Evolutionary conservation across 2,797 vertebrate species (phyloP).

Genomic region (Enteromius fasciolatus): DNA sequence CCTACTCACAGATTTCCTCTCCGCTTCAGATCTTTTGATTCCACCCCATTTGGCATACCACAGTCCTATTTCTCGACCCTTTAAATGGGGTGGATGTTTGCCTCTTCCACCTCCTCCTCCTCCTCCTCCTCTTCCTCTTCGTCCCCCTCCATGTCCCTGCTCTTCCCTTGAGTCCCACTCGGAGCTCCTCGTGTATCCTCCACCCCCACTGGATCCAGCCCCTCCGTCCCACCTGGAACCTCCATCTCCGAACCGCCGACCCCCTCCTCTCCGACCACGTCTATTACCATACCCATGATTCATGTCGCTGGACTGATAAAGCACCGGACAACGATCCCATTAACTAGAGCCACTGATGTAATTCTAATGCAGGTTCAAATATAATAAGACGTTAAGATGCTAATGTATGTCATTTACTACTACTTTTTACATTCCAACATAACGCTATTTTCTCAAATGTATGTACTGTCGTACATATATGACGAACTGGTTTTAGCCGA

Average conservation of each 20-base stretch:
- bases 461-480: conserved; percentile 3
- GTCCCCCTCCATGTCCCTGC: conserved; percentile 59
- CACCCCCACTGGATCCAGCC: conserved; percentile 57
- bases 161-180: conserved; percentile 64
- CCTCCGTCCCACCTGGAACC: conserved; percentile 71
- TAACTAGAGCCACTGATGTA: neutral
- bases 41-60: conserved; percentile 94
- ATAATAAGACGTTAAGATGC: neutral
- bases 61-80: conserved; percentile 91
- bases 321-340: neutral
- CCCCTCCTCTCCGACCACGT: conserved; percentile 65
- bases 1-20: conserved; percentile 76
- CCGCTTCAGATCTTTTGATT: conserved; percentile 82
- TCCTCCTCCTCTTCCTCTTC: conserved; percentile 35
- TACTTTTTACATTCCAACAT: neutral
- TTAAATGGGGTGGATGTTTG: conserved; percentile 88
- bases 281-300: conserved; percentile 73
- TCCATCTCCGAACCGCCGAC: conserved; percentile 61
- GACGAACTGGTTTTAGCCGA: neutral
- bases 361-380: neutral
- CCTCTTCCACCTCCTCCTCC: conserved; percentile 72
- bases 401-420: neutral
- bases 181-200: conserved; percentile 55
- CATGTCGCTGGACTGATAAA: conserved; percentile 62
- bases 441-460: neutral